A percentile compares a stretch with the other conserved stretches of the same genome.
Conservation (phyloP, 2,888 invertebrate genomes). For the Cryptocephalus primarius region DNA sequence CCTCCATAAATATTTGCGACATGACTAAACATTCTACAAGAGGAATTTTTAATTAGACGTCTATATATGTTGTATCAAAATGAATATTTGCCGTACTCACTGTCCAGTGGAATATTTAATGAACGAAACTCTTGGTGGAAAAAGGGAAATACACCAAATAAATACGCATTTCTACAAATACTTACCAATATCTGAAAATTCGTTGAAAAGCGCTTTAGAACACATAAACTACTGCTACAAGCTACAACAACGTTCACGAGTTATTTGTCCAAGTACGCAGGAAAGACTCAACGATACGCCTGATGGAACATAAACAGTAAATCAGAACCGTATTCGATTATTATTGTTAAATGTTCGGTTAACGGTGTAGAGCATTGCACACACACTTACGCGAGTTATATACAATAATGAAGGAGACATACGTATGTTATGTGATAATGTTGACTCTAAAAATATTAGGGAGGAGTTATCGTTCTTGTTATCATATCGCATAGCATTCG, state of each 20-base stretch:
- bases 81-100: too few relatives aligned
- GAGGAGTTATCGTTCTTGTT: too few relatives aligned
- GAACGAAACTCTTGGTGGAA: not conserved
- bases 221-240: conserved; percentile 22
- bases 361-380: conserved; percentile 9
- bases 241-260: conserved; percentile 16
- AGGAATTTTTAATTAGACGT: too few relatives aligned
- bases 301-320: conserved; percentile 47
- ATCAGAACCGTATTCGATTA: conserved; percentile 36
- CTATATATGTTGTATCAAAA: too few relatives aligned
- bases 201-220: conserved; percentile 28
- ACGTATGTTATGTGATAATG: too few relatives aligned
- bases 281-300: conserved; percentile 40
- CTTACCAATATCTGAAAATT: conserved; percentile 28
- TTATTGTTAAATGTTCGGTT: conserved; percentile 3
- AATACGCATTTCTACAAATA: not conserved
- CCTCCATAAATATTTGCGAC: too few relatives aligned
- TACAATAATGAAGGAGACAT: too few relatives aligned
- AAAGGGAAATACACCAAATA: not conserved
- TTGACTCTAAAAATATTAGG: too few relatives aligned
- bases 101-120: too few relatives aligned
- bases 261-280: conserved; percentile 28
- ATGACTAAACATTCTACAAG: too few relatives aligned
- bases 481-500: too few relatives aligned
- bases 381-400: too few relatives aligned